These are phyloP conservation scores for Scleropages formosus DNA, from an alignment of 2,797 vertebrate genomes.

Conservation along the genomic window DNA sequence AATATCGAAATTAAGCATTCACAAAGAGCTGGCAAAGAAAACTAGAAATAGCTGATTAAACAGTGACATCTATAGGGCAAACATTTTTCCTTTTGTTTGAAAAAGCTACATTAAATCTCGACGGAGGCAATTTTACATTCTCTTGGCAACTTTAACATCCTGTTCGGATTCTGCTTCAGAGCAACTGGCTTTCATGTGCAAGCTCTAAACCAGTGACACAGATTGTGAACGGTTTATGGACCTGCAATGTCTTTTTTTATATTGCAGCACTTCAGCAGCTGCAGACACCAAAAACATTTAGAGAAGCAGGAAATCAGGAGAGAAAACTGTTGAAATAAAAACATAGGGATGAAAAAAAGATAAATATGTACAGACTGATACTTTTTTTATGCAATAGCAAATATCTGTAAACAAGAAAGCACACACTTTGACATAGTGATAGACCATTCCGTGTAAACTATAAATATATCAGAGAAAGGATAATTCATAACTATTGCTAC, in stretches of 20 bases:
- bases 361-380: no score
- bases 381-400: no score
- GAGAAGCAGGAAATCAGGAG: neutral
- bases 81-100: slow-evolving; percentile 8
- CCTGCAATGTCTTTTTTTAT: neutral
- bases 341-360: neutral
- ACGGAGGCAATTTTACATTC: slow-evolving; percentile 18
- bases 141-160: neutral
- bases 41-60: slow-evolving; percentile 18
- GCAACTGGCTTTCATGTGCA: neutral
- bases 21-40: neutral
- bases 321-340: no score
- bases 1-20: neutral
- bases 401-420: no score
- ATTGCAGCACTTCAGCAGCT: neutral
- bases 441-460: no score
- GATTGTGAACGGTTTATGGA: neutral
- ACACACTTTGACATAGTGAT: no score
- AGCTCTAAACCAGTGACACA: slow-evolving; percentile 19
- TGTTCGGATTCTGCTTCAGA: neutral
- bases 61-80: slow-evolving; percentile 27
- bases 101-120: neutral
- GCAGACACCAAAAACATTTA: neutral
- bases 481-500: no score
- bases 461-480: no score